Conservation (phyloP, 92 coral and sea anemone genomes). For the Zoanthus sociatus region DNA sequence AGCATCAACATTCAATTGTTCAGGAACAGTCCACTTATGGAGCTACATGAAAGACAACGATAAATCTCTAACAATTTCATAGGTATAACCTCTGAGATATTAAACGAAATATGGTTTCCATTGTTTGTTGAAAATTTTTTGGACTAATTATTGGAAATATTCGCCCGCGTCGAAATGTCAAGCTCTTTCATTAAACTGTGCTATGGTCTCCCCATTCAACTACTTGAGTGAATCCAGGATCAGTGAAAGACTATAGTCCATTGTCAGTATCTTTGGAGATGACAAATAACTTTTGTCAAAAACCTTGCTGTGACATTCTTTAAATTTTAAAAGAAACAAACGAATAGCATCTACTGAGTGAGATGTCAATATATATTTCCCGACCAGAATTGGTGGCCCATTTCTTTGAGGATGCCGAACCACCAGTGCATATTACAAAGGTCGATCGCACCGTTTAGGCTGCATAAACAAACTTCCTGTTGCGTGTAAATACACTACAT, state of each 20-base stretch:
- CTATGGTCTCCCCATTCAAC: neutral
- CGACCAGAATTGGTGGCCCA: conserved; percentile 34
- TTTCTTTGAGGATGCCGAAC: neutral
- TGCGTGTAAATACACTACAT: conserved; percentile 6
- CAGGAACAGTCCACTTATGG: neutral
- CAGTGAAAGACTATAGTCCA: conserved; percentile 23
- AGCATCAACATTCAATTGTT: neutral
- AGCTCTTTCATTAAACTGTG: neutral
- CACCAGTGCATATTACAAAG: conserved; percentile 40
- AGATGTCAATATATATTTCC: neutral
- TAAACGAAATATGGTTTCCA: neutral
- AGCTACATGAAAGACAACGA: neutral
- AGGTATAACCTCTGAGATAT: neutral
- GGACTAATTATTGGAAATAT: neutral
- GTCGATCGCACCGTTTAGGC: neutral
- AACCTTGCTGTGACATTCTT: conserved; percentile 32
- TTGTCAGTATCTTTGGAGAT: neutral
- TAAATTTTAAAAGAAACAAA: conserved; percentile 3
- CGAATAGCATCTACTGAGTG: conserved; percentile 15
- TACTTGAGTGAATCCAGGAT: conserved; percentile 9
- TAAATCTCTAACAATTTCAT: neutral
- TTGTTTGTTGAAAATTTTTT: neutral
- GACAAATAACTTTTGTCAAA: neutral
- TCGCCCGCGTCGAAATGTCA: neutral
- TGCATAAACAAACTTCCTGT: conserved; percentile 5